Base-by-base conservation (phyloP, 2,797 vertebrate species). In the Thripadectes ignobilis region DNA sequence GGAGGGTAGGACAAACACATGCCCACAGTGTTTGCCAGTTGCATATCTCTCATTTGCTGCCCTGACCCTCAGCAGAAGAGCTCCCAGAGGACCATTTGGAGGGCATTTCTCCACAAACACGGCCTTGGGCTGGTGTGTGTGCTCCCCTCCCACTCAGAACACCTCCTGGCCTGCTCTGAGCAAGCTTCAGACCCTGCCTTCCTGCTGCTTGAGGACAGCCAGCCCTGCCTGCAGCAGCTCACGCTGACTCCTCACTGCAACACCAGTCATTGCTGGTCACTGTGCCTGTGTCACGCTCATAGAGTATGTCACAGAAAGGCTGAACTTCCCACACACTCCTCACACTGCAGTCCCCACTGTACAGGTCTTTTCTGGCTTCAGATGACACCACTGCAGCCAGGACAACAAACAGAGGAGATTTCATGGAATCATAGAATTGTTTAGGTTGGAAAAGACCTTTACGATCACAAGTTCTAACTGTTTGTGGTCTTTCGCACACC, bases 1-100 rank as follows among this genome's bases (percentile, higher is more conserved):
- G 62, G 30, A 58, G 93, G 76, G 51, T 23, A 88, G 88, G 91
- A 90, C 57, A 95, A 96, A 92, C 80, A 76, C 62, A 29, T 41
- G 69, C 46, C 69, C 71, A 15, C 3, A 0, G 63, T 84, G 83
- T 96, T 81, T 95, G 69, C 58, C 29, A 14, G 26, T 36, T 49
- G 67, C 36, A 2, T 66, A 51, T 86, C 73, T 88, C 34, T 41
- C 3, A 2, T 77, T 82, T 87, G 69, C 45, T 71, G 59, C 78
- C 78, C 78, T 55, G 72, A 88, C 68, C 75, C 36, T 54, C 65
- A 45, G 61, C 41, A 85, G 65, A 88, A 94, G 54, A 32, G 71
- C 74, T 89, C 45, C 51, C 49, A 43, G 8, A 61, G 52, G 58
- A 84, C 39, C 36, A 20, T 0, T 19, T 51, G 69, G 58, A 93